Conservation (phyloP, 2,888 invertebrate species). For the Morpho helenor region DNA sequence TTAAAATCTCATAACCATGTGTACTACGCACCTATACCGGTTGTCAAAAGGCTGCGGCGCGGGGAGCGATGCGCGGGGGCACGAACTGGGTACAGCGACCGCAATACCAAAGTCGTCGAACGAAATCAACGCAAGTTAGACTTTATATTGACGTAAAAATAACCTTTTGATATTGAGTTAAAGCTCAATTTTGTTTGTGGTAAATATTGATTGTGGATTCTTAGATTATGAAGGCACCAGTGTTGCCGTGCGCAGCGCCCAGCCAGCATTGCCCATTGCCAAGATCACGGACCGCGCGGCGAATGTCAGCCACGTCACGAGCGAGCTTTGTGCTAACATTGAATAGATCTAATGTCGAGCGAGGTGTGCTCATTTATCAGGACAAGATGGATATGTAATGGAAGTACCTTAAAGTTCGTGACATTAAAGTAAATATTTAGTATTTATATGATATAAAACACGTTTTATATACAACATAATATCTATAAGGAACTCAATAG, state of each 20-base stretch:
- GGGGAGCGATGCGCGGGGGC: constrained; percentile 37
- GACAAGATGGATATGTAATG: constrained; percentile 41
- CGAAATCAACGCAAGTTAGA: constrained; percentile 4
- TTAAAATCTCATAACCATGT: constrained; percentile 55
- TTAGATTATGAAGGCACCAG: constrained; percentile 19
- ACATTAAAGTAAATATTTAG: not conserved
- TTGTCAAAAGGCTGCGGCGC: constrained; percentile 66
- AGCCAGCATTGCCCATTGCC: constrained; percentile 80
- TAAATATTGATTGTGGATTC: constrained; percentile 7
- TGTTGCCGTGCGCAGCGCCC: constrained; percentile 48
- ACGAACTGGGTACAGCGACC: constrained; percentile 70
- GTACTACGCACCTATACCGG: constrained; percentile 60
- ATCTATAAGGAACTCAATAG: too few species aligned
- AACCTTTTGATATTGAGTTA: not conserved
- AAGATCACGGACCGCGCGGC: constrained; percentile 80
- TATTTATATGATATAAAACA: too few species aligned
- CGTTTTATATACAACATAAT: too few species aligned
- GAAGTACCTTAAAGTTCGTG: constrained; percentile 3
- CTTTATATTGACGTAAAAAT: constrained; percentile 1
- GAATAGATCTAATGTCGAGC: constrained; percentile 63
- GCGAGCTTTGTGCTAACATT: constrained; percentile 67
- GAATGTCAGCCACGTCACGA: constrained; percentile 79
- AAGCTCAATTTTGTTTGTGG: constrained; percentile 10
- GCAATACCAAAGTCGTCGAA: constrained; percentile 45
- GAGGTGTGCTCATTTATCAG: constrained; percentile 54